A percentile compares a stretch with the other conserved stretches of the same genome.
phyloP scores from a whole-genome alignment of 2,888 invertebrate species.

The Nomada ferruginata region DNA sequence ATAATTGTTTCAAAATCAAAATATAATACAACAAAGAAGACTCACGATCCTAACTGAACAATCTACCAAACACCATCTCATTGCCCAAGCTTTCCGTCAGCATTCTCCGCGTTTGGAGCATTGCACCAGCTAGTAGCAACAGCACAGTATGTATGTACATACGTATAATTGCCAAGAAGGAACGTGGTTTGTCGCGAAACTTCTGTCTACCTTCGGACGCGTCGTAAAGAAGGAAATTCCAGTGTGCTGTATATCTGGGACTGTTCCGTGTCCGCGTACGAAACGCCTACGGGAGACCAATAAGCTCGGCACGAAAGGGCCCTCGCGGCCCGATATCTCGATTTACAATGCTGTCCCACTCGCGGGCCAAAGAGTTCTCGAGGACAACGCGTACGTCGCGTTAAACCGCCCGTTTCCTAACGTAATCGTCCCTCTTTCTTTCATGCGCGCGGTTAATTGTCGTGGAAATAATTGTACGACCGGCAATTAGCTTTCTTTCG shows the following conservation, averaged over 20 bases:
- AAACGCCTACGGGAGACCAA: conserved; percentile 43
- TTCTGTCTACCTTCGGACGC: conserved; percentile 8
- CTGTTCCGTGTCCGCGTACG: conserved; percentile 12
- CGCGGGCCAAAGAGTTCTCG: background rate
- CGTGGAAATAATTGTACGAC: conserved; percentile 38
- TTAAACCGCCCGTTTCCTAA: conserved; percentile 29
- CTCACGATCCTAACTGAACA: too few species aligned
- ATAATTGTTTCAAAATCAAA: too few species aligned
- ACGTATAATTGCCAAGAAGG: too few species aligned
- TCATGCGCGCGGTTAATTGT: conserved; percentile 35
- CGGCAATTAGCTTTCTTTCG: conserved; percentile 45
- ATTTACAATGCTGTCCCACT: conserved; percentile 44
- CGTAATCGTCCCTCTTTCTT: conserved; percentile 36
- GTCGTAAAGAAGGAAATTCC: conserved; percentile 45
- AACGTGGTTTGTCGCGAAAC: background rate
- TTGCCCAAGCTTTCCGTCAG: too few species aligned
- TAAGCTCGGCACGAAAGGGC: conserved; percentile 37
- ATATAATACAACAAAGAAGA: too few species aligned
- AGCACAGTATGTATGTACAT: too few species aligned
- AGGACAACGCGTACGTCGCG: conserved; percentile 18
- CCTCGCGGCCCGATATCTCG: conserved; percentile 36
- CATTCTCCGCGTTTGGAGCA: too few species aligned
- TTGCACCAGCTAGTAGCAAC: too few species aligned
- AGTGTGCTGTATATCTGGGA: conserved; percentile 26
- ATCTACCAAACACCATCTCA: too few species aligned